Evolutionary conservation across 2,113 vertebrate genomes (phyloP).

Genomic region (Desmodus rotundus): DNA sequence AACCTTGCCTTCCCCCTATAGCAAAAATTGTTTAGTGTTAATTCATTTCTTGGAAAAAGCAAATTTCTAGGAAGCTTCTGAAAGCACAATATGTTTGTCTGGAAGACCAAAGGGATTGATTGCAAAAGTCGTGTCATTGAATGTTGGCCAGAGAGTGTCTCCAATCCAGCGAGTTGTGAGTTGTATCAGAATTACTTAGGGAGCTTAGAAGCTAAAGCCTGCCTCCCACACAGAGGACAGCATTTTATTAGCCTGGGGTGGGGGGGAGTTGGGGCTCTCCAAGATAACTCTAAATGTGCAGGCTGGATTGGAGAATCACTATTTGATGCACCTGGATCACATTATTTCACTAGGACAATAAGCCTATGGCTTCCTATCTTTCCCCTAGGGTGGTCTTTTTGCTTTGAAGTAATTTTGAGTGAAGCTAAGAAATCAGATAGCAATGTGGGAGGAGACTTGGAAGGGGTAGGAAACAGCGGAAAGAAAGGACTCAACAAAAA

Average conservation of each 20-base stretch:
- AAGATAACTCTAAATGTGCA: background rate
- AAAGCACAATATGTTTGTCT: conserved; percentile 40
- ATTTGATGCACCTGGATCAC: background rate
- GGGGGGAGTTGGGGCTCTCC: background rate
- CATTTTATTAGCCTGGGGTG: background rate
- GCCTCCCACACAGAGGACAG: background rate
- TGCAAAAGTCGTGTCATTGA: background rate
- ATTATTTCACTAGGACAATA: background rate
- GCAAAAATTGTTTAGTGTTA: background rate
- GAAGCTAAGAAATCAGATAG: background rate
- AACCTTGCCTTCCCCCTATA: background rate
- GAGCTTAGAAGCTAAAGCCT: background rate
- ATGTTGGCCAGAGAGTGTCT: background rate
- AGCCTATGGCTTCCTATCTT: background rate
- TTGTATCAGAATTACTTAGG: background rate
- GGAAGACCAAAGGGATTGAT: background rate
- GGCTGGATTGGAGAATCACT: background rate
- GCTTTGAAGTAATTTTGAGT: conserved; percentile 11
- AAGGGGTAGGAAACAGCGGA: background rate
- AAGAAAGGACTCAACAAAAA: background rate
- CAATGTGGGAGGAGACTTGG: background rate
- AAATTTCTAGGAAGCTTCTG: conserved; percentile 14
- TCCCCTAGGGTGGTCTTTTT: background rate
- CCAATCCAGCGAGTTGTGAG: background rate
- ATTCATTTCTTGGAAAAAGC: conserved; percentile 38